Evolutionary conservation across 1,140 invertebrate genomes (phyloP).

Genomic region (Dinoponera quadriceps): DNA sequence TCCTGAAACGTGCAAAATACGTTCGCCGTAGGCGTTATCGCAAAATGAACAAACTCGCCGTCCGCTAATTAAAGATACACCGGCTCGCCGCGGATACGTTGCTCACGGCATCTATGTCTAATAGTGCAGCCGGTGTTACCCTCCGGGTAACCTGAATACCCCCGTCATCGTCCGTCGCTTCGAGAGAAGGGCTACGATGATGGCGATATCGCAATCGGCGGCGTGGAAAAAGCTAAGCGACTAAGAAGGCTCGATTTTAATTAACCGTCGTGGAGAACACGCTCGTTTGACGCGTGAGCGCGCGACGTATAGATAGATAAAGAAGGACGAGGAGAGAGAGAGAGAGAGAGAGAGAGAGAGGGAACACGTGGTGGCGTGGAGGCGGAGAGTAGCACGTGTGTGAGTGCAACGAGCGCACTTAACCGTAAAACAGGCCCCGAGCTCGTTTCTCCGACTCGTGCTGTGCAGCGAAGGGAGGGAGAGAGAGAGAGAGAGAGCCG

Average conservation of each 20-base stretch:
- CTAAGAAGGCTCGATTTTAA: conserved; percentile 36
- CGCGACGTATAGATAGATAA: no score
- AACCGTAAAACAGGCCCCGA: conserved; percentile 52
- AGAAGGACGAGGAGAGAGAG: no score
- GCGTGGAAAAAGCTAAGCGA: conserved; percentile 1
- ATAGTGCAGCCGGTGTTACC: not conserved
- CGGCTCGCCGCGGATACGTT: not conserved
- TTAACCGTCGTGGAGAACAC: conserved; percentile 9
- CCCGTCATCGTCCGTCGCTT: not conserved
- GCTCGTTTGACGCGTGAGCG: not conserved
- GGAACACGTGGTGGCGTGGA: not conserved
- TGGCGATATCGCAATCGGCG: not conserved
- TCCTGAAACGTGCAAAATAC: not conserved
- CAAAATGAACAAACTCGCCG: not conserved
- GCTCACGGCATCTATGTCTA: not conserved
- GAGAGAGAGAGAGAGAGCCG: no score
- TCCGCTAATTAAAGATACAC: not conserved
- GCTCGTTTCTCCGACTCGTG: conserved; percentile 31
- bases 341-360: no score
- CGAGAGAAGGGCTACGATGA: not conserved
- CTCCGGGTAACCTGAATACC: no score
- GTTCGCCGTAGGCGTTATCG: not conserved
- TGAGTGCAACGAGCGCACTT: conserved; percentile 50
- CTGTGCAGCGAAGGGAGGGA: conserved; percentile 10
- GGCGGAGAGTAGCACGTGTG: conserved; percentile 31